These are phyloP conservation scores for Aphrocallistes beatrix DNA, from an alignment of 37 sponge, comb jelly and placozoan species.

Conservation along the genomic window DNA sequence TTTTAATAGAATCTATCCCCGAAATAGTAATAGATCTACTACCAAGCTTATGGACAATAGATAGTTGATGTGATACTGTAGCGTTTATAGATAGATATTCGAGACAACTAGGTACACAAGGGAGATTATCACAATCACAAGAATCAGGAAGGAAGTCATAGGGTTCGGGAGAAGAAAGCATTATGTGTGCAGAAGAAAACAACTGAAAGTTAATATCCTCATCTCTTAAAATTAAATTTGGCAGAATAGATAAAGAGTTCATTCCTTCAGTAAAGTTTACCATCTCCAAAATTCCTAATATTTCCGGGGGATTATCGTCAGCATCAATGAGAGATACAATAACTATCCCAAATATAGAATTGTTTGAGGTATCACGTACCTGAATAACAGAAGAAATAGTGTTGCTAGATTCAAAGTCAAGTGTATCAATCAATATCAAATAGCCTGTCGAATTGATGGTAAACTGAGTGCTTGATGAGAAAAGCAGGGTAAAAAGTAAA, in stretches of 20 bases:
- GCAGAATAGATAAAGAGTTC: neutral
- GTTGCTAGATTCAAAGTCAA: neutral
- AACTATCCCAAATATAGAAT: neutral
- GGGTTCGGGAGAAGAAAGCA: conserved; percentile 1
- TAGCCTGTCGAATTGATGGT: neutral
- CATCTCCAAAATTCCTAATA: neutral
- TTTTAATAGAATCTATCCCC: conserved; percentile 28
- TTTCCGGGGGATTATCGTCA: neutral
- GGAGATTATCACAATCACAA: neutral
- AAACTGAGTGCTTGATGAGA: neutral
- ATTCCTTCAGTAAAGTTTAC: neutral
- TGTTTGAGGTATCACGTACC: neutral
- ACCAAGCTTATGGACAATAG: neutral
- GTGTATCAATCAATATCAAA: neutral
- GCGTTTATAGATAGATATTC: neutral
- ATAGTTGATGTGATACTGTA: neutral
- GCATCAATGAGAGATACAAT: neutral
- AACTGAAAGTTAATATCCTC: neutral
- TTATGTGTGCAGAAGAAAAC: neutral
- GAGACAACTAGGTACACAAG: neutral
- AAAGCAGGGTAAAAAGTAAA: neutral
- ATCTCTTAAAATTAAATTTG: neutral
- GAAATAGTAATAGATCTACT: conserved; percentile 17
- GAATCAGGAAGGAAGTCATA: neutral
- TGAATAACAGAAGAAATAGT: neutral